These are phyloP conservation scores for Macrobrachium nipponense DNA, from an alignment of 1,140 invertebrate species.

Conservation along the genomic window DNA sequence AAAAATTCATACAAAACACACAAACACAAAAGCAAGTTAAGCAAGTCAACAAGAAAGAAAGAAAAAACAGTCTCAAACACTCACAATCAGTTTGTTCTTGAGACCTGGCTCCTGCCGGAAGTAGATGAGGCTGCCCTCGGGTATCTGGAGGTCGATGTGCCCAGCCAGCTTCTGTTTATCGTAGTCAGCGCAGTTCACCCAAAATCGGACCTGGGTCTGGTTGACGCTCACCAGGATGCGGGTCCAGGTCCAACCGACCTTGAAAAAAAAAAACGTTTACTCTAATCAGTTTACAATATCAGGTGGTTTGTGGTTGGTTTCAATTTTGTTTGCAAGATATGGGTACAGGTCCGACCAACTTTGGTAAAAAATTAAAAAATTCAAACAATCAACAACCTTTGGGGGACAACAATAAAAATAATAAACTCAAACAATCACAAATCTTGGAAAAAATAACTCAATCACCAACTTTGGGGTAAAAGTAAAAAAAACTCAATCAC, in stretches of 20 bases:
- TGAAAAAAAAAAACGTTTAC: too few relatives aligned
- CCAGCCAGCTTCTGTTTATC: slow-evolving; percentile 45
- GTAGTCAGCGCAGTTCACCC: slow-evolving; percentile 54
- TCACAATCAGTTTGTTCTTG: slow-evolving; percentile 71
- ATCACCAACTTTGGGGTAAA: too few relatives aligned
- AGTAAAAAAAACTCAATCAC: too few relatives aligned
- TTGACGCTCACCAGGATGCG: slow-evolving; percentile 48
- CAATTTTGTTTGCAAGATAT: too few relatives aligned
- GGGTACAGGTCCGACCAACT: too few relatives aligned
- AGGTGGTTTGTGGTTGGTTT: too few relatives aligned
- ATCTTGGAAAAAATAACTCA: too few relatives aligned
- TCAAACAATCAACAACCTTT: too few relatives aligned
- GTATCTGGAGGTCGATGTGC: slow-evolving; percentile 65
- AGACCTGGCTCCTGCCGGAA: slow-evolving; percentile 70
- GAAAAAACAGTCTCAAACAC: slow-evolving; percentile 42
- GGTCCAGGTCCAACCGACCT: slow-evolving; percentile 63
- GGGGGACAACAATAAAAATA: too few relatives aligned
- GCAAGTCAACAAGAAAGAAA: neutral
- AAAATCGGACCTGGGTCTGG: slow-evolving; percentile 40
- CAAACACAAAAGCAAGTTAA: neutral
- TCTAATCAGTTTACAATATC: too few relatives aligned
- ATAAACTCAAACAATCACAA: too few relatives aligned
- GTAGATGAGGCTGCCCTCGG: slow-evolving; percentile 69
- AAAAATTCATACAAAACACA: neutral
- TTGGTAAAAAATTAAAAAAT: too few relatives aligned